Evolutionary conservation across 2,797 vertebrate species (phyloP).

Genomic region (Hoplostethus mediterraneus): DNA sequence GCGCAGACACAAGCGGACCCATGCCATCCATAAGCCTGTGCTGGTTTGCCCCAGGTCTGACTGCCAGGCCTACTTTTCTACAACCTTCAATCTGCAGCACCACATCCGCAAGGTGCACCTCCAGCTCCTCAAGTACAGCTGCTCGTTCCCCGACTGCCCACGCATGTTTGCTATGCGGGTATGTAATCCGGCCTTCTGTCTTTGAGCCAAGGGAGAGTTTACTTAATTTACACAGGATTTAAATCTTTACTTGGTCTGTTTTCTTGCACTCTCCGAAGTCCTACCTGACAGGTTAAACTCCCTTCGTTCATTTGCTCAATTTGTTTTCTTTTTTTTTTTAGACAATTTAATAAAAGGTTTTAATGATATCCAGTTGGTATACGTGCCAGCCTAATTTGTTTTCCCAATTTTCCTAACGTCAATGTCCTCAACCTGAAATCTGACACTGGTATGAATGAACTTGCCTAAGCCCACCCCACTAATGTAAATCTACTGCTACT

Average conservation of each 20-base stretch:
- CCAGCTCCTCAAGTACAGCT: constrained; percentile 82
- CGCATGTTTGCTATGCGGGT: constrained; percentile 86
- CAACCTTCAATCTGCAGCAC: constrained; percentile 88
- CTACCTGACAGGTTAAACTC: background rate
- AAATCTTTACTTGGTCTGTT: background rate
- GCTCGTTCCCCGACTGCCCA: constrained; percentile 81
- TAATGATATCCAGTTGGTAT: no score
- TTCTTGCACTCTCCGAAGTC: no score
- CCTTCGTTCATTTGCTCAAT: no score
- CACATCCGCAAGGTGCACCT: constrained; percentile 88
- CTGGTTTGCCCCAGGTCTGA: constrained; percentile 81
- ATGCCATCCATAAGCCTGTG: constrained; percentile 77
- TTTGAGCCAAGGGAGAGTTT: background rate
- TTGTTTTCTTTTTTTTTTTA: no score
- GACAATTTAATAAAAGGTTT: no score
- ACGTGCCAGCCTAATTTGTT: no score
- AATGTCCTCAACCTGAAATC: no score
- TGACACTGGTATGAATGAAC: no score
- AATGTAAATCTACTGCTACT: no score
- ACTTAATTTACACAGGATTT: background rate
- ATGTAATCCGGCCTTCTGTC: constrained; percentile 9
- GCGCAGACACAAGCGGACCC: constrained; percentile 80
- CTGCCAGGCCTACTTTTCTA: constrained; percentile 86
- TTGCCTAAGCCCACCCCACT: no score
- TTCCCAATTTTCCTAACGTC: no score